Conservation (phyloP, 2,888 invertebrate species). For the Drosophila kuntzei region DNA sequence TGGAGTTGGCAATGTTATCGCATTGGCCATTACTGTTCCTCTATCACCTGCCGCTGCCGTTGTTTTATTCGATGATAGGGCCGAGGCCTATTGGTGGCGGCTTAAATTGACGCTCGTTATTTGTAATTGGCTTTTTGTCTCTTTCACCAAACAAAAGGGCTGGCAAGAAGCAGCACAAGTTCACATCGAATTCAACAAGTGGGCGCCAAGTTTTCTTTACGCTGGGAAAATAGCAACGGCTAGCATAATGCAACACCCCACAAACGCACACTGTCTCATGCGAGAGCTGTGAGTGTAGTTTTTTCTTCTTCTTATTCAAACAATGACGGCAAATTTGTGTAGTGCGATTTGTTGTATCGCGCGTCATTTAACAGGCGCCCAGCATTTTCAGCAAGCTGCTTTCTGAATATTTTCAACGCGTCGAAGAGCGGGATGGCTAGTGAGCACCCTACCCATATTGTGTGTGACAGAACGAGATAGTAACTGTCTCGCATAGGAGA, state of each 20-base stretch:
- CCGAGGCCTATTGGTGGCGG: constrained; percentile 68
- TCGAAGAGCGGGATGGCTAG: constrained; percentile 30
- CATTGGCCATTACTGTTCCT: constrained; percentile 77
- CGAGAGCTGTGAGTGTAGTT: constrained; percentile 33
- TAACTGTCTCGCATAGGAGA: constrained; percentile 11
- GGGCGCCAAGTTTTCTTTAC: constrained; percentile 57
- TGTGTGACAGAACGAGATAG: constrained; percentile 21
- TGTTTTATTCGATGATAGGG: constrained; percentile 67
- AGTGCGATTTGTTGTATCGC: constrained; percentile 83
- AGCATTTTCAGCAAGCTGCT: constrained; percentile 50
- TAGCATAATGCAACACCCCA: constrained; percentile 52
- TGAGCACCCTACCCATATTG: not conserved
- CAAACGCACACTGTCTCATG: constrained; percentile 28
- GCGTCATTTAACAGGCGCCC: constrained; percentile 84
- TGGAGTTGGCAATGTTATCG: constrained; percentile 80
- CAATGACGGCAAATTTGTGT: constrained; percentile 64
- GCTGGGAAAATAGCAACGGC: constrained; percentile 62
- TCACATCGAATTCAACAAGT: constrained; percentile 47
- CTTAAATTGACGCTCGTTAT: constrained; percentile 59
- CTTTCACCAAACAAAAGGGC: constrained; percentile 44
- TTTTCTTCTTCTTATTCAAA: constrained; percentile 49
- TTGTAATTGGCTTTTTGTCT: constrained; percentile 74
- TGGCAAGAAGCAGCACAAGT: constrained; percentile 27
- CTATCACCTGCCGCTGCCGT: constrained; percentile 32
- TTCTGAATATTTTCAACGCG: constrained; percentile 44